Evolutionary conservation across 2,113 vertebrate genomes (phyloP).

Genomic region (Procavia capensis): DNA sequence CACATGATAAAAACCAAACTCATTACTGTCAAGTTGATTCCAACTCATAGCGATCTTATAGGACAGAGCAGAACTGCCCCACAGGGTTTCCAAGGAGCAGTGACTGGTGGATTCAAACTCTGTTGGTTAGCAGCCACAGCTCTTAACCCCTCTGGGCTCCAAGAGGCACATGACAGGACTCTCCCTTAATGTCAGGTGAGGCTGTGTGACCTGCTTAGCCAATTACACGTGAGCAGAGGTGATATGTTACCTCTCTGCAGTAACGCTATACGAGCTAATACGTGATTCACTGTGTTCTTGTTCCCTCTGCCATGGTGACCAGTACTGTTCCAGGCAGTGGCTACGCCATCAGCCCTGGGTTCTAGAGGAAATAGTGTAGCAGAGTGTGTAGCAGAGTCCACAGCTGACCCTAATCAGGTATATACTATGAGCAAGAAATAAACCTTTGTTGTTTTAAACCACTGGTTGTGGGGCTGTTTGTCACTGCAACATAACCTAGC

Average conservation of each 20-base stretch:
- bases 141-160: too few relatives aligned
- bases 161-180: not conserved
- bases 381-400: not conserved
- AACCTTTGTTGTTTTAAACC: too few relatives aligned
- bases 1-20: too few relatives aligned
- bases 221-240: not conserved
- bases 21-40: too few relatives aligned
- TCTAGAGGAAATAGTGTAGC: not conserved
- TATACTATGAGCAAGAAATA: not conserved
- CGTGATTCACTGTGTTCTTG: accelerated
- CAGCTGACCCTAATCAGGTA: not conserved
- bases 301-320: not conserved
- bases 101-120: too few relatives aligned
- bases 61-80: too few relatives aligned
- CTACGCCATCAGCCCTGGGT: too few relatives aligned
- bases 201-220: not conserved
- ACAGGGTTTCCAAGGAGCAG: too few relatives aligned
- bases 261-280: not conserved
- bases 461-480: too few relatives aligned
- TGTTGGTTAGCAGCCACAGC: too few relatives aligned
- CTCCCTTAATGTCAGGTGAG: not conserved
- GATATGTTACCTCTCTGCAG: not conserved
- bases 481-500: not conserved
- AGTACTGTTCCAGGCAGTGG: not conserved
- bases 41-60: too few relatives aligned